A percentile compares a stretch with the other conserved stretches of the same genome.
Conservation (phyloP, 2,113 vertebrate species). For the Lepus americanus region DNA sequence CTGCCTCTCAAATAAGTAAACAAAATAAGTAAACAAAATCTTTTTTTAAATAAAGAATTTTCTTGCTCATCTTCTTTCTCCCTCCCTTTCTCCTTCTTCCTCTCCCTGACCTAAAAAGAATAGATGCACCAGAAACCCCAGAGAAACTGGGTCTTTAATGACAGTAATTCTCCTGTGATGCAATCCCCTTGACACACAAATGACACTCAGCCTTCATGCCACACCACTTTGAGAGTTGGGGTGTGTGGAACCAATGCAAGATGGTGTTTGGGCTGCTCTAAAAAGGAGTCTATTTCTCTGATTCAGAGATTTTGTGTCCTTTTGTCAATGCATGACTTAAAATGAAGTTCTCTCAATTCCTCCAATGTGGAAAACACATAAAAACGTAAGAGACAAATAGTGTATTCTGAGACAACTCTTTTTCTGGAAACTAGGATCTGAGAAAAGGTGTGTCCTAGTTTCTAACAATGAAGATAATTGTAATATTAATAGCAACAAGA, state of each 20-base stretch:
- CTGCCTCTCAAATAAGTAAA: too few species aligned
- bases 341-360: neutral
- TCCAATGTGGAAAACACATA: neutral
- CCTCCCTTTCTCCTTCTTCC: neutral
- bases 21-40: too few species aligned
- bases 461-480: neutral
- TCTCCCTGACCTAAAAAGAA: neutral
- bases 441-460: neutral
- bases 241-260: neutral
- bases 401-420: neutral
- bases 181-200: fast-evolving
- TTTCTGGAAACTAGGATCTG: neutral
- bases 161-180: fast-evolving
- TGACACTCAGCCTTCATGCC: neutral
- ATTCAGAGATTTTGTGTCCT: neutral
- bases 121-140: fast-evolving
- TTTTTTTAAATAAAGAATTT: too few species aligned
- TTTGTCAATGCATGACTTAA: neutral
- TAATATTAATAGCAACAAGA: neutral
- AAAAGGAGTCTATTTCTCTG: neutral
- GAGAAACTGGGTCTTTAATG: neutral
- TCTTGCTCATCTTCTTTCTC: neutral
- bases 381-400: neutral
- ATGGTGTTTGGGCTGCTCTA: neutral
- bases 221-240: neutral